These are phyloP conservation scores for Sparus aurata DNA, from an alignment of 2,797 vertebrate species.

Conservation along the genomic window DNA sequence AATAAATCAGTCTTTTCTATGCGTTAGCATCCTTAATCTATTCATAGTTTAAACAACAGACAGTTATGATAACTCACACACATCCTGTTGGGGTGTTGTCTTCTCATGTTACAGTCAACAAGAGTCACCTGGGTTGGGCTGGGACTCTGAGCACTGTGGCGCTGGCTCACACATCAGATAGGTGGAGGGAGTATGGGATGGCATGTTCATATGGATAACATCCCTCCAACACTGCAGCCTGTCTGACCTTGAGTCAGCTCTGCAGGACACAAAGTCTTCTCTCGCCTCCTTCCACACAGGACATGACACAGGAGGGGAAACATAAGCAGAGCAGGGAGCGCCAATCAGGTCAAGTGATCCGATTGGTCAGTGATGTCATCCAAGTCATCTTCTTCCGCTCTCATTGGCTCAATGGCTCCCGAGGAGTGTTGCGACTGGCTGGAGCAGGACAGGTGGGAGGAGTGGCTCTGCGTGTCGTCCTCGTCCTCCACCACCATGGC, in stretches of 20 bases:
- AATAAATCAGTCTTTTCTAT: constrained; percentile 51
- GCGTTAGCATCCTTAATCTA: constrained; percentile 36
- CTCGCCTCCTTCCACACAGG: constrained; percentile 36
- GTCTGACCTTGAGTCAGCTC: constrained; percentile 29
- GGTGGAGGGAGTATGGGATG: constrained; percentile 30
- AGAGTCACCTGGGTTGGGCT: constrained; percentile 37
- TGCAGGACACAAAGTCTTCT: constrained; percentile 26
- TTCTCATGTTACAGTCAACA: constrained; percentile 32
- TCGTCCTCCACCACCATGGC: constrained; percentile 80
- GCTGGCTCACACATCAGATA: constrained; percentile 44
- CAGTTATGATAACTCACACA: constrained; percentile 34
- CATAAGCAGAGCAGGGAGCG: constrained; percentile 25
- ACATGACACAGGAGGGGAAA: constrained; percentile 57
- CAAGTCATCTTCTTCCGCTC: constrained; percentile 69
- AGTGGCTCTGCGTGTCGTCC: constrained; percentile 82
- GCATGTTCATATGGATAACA: constrained; percentile 27
- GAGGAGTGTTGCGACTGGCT: constrained; percentile 84
- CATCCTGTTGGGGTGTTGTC: constrained; percentile 44
- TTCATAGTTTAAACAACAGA: constrained; percentile 44
- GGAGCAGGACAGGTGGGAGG: constrained; percentile 81
- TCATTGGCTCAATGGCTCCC: constrained; percentile 70
- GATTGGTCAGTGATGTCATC: constrained; percentile 67
- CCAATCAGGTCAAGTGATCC: constrained; percentile 76
- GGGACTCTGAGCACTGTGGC: constrained; percentile 9
- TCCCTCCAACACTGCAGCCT: constrained; percentile 31